Base-by-base conservation (phyloP, 2,797 vertebrate genomes). In the Lacerta agilis region DNA sequence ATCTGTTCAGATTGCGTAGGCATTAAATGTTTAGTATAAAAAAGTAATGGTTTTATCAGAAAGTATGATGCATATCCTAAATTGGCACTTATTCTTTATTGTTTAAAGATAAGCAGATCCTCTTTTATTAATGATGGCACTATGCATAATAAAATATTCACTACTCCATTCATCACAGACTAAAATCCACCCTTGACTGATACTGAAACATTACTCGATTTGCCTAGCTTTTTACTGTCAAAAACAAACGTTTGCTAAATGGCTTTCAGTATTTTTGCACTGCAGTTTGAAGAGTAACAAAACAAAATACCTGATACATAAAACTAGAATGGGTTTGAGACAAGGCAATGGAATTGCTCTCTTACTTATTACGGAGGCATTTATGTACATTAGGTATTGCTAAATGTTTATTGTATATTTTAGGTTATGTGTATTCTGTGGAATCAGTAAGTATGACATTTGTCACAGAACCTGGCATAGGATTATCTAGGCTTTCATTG, bases 181-280 rank as follows among this genome's bases (percentile, higher is more conserved):
- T 23, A 29, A 79, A 86, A 86, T 80, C 45, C 8, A 79, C 9
- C 29, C 25, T 55, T 72, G 73, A 77, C 83, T 76, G 73, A 66
- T 36, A 85, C 5, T 61, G 15, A 3, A 41, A 58, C 25, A 18
- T 73, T 49, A 9, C n/a, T 36, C 8, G 9, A 36, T 72, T 83
- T 29, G 41, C 41, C 36, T 55, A 78, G 75, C 29, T 45, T 49
- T 78, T 29, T 86, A 36, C 61, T 33, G 18, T 66, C 29, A 45
- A 66, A 66, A 66, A 86, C 33, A 61, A 75, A 73, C 29, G 20
- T 72, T 49, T 49, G 38, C 61, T 86, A 86, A 86, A 79, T 33
- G 41, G 10, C 29, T 86, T 79, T 33, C 43, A 69, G 25, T 25
- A 36, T 23, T 43, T 64, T 83, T 83, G 20, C 6, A 73, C 17